Evolutionary conservation across 2,113 vertebrate genomes (phyloP).

Genomic region (Lampris incognitus): DNA sequence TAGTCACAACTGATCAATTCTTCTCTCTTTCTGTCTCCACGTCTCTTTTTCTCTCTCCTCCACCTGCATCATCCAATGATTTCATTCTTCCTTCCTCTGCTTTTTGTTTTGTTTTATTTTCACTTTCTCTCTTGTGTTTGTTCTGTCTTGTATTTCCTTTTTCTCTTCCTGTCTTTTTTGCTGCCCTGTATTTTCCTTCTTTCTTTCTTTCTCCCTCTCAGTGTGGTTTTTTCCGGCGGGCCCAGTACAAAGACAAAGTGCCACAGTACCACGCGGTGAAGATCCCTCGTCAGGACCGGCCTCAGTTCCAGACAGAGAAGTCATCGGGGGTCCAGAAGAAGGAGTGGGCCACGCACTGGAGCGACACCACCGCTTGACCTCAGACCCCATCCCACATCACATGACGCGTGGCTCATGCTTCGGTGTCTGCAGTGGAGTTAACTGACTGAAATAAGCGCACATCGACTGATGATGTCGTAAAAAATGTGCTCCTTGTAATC

Average conservation of each 20-base stretch:
- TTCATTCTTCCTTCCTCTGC: neutral
- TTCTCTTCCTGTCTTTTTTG: too few species aligned
- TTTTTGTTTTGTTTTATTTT: neutral
- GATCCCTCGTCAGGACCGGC: slow-evolving; percentile 89
- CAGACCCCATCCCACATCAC: slow-evolving; percentile 33
- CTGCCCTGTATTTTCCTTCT: neutral
- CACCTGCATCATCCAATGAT: neutral
- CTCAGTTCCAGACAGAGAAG: slow-evolving; percentile 88
- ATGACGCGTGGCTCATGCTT: slow-evolving; percentile 37
- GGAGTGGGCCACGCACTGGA: slow-evolving; percentile 88
- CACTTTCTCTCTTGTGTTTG: slow-evolving; percentile 3
- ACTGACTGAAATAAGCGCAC: slow-evolving; percentile 53
- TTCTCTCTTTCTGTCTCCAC: neutral
- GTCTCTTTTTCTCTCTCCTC: neutral
- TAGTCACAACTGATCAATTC: neutral
- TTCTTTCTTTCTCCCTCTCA: slow-evolving; percentile 49
- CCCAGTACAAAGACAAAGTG: slow-evolving; percentile 84
- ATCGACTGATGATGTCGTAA: slow-evolving; percentile 47
- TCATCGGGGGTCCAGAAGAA: slow-evolving; percentile 85
- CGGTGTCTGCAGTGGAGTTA: slow-evolving; percentile 60
- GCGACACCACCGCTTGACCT: slow-evolving; percentile 77
- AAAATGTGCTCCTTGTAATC: slow-evolving; percentile 51
- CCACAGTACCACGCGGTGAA: slow-evolving; percentile 93
- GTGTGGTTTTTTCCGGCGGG: slow-evolving; percentile 93
- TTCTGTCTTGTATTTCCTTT: neutral